These are phyloP conservation scores for Rachycentron canadum DNA, from an alignment of 2,797 vertebrate genomes.

Conservation along the genomic window DNA sequence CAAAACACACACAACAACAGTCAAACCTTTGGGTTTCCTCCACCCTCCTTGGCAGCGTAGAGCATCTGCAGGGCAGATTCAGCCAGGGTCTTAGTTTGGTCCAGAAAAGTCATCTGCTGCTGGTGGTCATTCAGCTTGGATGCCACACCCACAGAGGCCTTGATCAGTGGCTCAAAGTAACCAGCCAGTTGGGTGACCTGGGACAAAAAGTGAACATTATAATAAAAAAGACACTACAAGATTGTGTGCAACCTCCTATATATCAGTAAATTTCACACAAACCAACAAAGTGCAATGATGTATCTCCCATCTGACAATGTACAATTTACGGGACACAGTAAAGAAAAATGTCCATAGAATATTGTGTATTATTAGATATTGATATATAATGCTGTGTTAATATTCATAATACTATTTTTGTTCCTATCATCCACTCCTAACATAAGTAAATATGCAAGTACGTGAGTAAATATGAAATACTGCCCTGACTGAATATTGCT, in stretches of 20 bases:
- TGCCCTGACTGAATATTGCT: neutral
- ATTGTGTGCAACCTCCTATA: neutral
- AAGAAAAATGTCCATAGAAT: neutral
- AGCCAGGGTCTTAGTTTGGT: slow-evolving; percentile 98
- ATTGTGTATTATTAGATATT: neutral
- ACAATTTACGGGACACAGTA: neutral
- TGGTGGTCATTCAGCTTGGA: slow-evolving; percentile 96
- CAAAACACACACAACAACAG: too few species aligned
- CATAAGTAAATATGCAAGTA: neutral
- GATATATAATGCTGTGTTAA: neutral
- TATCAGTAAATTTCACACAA: neutral
- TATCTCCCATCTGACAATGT: slow-evolving; percentile 4
- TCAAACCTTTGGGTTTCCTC: slow-evolving; percentile 96
- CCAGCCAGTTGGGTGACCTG: slow-evolving; percentile 95
- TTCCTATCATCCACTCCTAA: neutral
- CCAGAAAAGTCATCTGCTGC: slow-evolving; percentile 98
- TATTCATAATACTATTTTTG: neutral
- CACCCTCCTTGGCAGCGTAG: slow-evolving; percentile 98
- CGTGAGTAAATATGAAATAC: too few species aligned
- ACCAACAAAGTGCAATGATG: neutral
- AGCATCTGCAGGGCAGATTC: slow-evolving; percentile 98
- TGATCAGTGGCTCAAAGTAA: slow-evolving; percentile 96
- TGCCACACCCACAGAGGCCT: slow-evolving; percentile 92
- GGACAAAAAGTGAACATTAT: neutral
- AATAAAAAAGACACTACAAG: neutral